Evolutionary conservation across 2,888 invertebrate species (phyloP).

Genomic region (Leptinotarsa peninsularis): DNA sequence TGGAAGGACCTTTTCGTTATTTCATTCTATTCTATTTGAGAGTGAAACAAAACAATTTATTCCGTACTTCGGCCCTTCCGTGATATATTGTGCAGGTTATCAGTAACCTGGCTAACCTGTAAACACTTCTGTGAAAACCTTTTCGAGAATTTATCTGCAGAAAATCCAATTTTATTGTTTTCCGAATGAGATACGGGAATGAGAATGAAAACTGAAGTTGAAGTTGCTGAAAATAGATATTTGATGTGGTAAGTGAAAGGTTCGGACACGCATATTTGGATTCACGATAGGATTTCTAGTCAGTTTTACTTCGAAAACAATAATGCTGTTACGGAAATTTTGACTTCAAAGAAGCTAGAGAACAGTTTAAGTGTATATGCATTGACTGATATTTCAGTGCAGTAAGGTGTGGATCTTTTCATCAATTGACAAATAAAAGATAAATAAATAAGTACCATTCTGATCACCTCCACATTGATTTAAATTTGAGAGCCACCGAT

Average conservation of each 20-base stretch:
- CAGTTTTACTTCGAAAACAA: no score
- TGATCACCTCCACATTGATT: no score
- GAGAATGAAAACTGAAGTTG: conserved; percentile 2
- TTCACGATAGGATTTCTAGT: no score
- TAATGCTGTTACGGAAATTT: no score
- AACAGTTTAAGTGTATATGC: no score
- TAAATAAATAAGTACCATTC: no score
- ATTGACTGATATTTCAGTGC: no score
- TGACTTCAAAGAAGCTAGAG: no score
- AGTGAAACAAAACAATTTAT: conserved; percentile 19
- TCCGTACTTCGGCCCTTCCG: conserved; percentile 5
- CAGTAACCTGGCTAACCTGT: conserved; percentile 28
- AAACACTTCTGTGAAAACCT: conserved; percentile 14
- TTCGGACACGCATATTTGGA: not conserved
- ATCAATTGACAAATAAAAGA: no score
- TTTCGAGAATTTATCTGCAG: conserved; percentile 10
- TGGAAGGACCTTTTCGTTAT: no score
- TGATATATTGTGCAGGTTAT: conserved; percentile 26
- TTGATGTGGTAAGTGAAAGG: conserved; percentile 14
- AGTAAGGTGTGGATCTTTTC: no score
- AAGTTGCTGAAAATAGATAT: conserved; percentile 10
- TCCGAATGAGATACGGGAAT: conserved; percentile 6
- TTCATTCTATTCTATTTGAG: conserved; percentile 5
- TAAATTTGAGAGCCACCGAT: no score
- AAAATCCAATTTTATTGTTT: conserved; percentile 16